Base-by-base conservation (phyloP, 2,888 invertebrate species). In the Spodoptera picta region DNA sequence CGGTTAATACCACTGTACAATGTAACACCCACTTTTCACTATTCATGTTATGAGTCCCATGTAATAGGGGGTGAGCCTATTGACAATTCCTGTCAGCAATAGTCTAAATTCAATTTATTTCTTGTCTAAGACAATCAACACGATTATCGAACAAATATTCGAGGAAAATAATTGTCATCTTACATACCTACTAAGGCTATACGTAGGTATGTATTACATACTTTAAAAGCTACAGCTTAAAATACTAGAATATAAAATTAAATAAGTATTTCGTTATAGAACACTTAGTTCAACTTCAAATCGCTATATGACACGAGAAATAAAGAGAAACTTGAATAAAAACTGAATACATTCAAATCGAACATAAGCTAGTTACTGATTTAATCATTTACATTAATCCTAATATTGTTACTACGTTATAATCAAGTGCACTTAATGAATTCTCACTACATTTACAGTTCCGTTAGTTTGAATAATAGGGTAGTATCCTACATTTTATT, bases 351-450 rank as follows among this genome's bases (percentile, higher is more conserved):
- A 88, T 82, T 81, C 81, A 84, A 87, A 84, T 79, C 80, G 82
- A 82, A 83, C 69, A 36, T 36, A 36, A 36, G 36, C 36, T 36
- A 36, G 69, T 79, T 80, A 84, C 81, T 72, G 73, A 74, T 81
- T 81, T 79, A 77, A 83, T 83, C 78, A 82, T 79, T 83, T 80
- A 77, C 60, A 73, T 81, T 82, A 64, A 81, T 78, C 76, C 84
- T 87, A 83, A 66, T 36, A 36, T 80, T 81, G 63, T 69, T 61
- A 76, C 86, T 89, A 88, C 83, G 83, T 88, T 87, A 88, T 80
- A 85, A 83, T 87, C 90, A 93, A 93, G 93, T 93, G 93, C 93
- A 93, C 93, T 93, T 93, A 86, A 90, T 89, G 87, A 90, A 75
- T 88, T 91, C 92, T 91, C 90, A 92, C 92, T 92, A 91, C 89